Conservation (phyloP, 2,888 invertebrate genomes). For the Perizoma affinitatum region DNA sequence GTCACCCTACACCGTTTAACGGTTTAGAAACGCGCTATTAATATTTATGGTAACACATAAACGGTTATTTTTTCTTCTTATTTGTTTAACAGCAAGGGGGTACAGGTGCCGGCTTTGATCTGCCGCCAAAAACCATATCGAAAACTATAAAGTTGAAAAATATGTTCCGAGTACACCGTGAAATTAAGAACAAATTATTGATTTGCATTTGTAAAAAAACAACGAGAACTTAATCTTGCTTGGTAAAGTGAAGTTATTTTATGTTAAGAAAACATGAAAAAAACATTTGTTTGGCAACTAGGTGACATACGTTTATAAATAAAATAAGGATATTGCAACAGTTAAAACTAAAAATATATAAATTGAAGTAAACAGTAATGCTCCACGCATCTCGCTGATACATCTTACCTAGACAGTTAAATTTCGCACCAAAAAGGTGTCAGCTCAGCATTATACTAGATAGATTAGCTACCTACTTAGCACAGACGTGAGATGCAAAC, state of each 20-base stretch:
- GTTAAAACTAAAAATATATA: too few species aligned
- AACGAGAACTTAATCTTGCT: conserved; percentile 35
- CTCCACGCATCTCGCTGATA: too few species aligned
- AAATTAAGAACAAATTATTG: conserved; percentile 57
- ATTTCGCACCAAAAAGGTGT: too few species aligned
- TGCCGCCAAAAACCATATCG: conserved; percentile 57
- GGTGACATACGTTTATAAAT: too few species aligned
- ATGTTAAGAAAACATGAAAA: too few species aligned
- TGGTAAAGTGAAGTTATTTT: neutral
- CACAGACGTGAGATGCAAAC: too few species aligned
- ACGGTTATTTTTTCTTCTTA: conserved; percentile 65
- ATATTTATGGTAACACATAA: conserved; percentile 76
- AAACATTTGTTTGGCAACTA: too few species aligned
- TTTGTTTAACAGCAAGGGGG: conserved; percentile 74
- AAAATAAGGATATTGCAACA: too few species aligned
- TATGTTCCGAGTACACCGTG: conserved; percentile 46
- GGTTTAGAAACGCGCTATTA: conserved; percentile 71
- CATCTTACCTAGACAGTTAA: too few species aligned
- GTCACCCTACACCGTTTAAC: conserved; percentile 64
- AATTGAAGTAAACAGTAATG: too few species aligned
- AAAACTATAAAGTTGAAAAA: conserved; percentile 50
- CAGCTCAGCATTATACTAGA: too few species aligned
- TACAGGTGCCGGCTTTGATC: conserved; percentile 74
- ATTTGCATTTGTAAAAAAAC: conserved; percentile 42
- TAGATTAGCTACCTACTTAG: too few species aligned